These are phyloP conservation scores for Axea sp. DNA, from an alignment of 2,888 invertebrate species.

Conservation along the genomic window DNA sequence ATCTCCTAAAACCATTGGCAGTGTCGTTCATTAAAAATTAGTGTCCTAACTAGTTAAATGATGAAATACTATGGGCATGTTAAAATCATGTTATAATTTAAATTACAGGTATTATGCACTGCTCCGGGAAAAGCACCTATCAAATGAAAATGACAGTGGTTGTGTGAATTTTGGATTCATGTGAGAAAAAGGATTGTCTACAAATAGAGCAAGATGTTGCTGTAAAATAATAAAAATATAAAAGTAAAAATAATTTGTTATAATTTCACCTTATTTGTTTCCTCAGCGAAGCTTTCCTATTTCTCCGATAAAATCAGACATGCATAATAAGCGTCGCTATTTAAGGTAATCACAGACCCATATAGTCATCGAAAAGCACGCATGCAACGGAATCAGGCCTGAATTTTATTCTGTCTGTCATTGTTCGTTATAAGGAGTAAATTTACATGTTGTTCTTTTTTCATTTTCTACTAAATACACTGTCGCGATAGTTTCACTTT, in stretches of 20 bases:
- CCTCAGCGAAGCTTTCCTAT: not conserved
- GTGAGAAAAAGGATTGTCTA: not conserved
- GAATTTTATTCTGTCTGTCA: too few relatives aligned
- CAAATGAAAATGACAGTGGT: slow-evolving; percentile 2
- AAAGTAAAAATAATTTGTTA: not conserved
- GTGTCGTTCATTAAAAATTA: slow-evolving; percentile 12
- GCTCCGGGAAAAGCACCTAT: not conserved
- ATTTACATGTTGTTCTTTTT: not conserved
- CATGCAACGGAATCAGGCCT: too few relatives aligned
- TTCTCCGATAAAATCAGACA: too few relatives aligned
- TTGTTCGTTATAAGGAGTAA: not conserved
- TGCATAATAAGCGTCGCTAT: too few relatives aligned
- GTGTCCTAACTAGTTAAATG: slow-evolving; percentile 20
- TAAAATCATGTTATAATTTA: slow-evolving; percentile 4
- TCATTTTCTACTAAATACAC: not conserved
- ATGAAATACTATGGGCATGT: slow-evolving; percentile 27
- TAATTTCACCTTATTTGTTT: not conserved
- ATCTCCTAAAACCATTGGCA: not conserved
- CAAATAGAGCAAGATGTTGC: slow-evolving; percentile 1
- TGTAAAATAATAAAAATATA: too few relatives aligned
- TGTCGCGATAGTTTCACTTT: slow-evolving; percentile 11
- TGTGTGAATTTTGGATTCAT: not conserved
- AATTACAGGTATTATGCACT: slow-evolving; percentile 1
- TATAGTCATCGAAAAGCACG: too few relatives aligned
- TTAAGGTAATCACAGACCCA: too few relatives aligned